Conservation (phyloP, 2,113 vertebrate genomes). For the Paradisaea rubra region DNA sequence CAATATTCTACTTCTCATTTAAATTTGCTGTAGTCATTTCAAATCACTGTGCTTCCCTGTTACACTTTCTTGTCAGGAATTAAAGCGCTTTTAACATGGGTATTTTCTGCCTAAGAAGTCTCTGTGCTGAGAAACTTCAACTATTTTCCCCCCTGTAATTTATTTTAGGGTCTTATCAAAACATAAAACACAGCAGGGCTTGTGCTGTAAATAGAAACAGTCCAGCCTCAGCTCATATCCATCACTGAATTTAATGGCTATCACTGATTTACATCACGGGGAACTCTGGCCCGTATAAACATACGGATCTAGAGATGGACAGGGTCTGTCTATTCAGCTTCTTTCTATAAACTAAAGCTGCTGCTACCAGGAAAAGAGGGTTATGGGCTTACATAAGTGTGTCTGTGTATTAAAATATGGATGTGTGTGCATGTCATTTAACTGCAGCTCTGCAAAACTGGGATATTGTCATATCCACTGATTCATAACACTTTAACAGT, state of each 20-base stretch:
- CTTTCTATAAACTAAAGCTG: neutral
- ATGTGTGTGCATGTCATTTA: neutral
- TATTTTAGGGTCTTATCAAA: constrained; percentile 42
- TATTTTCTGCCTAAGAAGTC: neutral
- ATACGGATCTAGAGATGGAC: neutral
- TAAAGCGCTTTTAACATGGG: neutral
- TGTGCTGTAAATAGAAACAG: constrained; percentile 37
- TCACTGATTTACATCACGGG: neutral
- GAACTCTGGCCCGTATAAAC: neutral
- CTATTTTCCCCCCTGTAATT: neutral
- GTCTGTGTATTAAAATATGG: neutral
- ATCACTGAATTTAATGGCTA: neutral
- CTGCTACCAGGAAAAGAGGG: neutral
- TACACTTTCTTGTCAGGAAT: neutral
- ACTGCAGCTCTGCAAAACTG: neutral
- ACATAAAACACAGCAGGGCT: constrained; percentile 10
- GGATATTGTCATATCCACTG: neutral
- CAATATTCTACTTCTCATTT: neutral
- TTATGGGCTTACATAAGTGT: neutral
- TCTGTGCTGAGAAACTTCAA: neutral
- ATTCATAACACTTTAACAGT: neutral
- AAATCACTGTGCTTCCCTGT: neutral
- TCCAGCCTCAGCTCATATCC: neutral
- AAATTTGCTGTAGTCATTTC: neutral
- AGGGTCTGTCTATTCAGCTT: neutral